phyloP scores from a whole-genome alignment of 2,888 invertebrate species.

The Pomacea canaliculata region DNA sequence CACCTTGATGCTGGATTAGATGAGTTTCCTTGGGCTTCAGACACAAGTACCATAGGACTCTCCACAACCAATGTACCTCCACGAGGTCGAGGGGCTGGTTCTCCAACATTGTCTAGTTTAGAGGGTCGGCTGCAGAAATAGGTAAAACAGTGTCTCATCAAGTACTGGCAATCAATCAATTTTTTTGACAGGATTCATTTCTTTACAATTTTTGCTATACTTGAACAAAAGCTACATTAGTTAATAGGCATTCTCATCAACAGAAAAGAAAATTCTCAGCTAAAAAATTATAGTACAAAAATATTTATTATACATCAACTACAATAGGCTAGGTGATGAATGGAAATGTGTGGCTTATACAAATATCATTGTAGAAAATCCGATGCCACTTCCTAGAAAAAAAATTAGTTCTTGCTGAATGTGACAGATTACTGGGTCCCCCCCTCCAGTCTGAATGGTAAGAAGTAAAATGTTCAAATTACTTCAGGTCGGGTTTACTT shows the following conservation, averaged over 20 bases:
- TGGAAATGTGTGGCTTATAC: no score
- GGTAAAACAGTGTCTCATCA: background rate
- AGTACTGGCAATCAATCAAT: background rate
- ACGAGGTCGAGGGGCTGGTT: slow-evolving; percentile 44
- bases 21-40: slow-evolving; percentile 56
- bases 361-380: no score
- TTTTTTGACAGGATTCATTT: background rate
- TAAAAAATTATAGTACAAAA: no score
- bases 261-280: background rate
- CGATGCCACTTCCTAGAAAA: no score
- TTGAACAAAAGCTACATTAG: background rate
- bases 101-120: slow-evolving; percentile 52
- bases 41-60: slow-evolving; percentile 65
- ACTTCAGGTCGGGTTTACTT: no score
- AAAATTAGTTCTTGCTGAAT: no score
- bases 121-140: slow-evolving; percentile 35
- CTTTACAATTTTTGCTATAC: background rate
- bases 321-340: no score
- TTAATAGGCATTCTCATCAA: background rate
- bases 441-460: no score
- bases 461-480: no score
- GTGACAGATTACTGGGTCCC: no score
- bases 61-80: slow-evolving; percentile 57
- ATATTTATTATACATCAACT: no score
- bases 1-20: slow-evolving; percentile 33